phyloP scores from a whole-genome alignment of 2,797 vertebrate species.

The Xenentodon cancila region DNA sequence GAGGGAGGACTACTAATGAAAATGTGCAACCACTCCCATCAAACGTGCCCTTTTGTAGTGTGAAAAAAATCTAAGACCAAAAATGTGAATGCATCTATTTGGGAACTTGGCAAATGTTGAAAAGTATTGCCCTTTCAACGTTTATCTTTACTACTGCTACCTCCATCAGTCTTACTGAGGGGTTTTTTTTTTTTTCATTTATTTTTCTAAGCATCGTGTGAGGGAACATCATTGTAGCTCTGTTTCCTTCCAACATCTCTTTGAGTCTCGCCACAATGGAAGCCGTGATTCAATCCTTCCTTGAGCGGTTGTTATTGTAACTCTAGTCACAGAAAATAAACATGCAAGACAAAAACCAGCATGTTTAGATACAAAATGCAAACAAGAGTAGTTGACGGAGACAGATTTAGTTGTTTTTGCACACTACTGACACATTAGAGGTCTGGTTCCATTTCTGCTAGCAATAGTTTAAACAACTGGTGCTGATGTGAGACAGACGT shows the following conservation, averaged over 20 bases:
- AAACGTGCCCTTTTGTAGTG: too few relatives aligned
- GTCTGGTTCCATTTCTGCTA: constrained; percentile 41
- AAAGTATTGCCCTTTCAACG: neutral
- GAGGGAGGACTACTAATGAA: too few relatives aligned
- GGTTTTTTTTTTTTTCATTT: neutral
- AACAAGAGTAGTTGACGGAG: constrained; percentile 52
- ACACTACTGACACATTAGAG: constrained; percentile 40
- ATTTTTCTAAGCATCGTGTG: constrained; percentile 29
- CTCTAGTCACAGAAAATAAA: constrained; percentile 62
- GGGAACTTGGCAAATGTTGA: neutral
- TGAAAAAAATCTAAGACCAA: neutral
- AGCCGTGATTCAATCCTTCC: constrained; percentile 73
- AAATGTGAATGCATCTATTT: too few relatives aligned
- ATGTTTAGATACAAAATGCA: constrained; percentile 50
- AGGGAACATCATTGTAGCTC: constrained; percentile 42
- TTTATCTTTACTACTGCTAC: neutral
- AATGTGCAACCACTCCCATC: too few relatives aligned
- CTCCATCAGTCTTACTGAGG: constrained; percentile 15
- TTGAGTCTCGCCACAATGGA: constrained; percentile 46
- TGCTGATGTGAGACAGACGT: constrained; percentile 28
- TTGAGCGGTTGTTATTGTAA: constrained; percentile 57
- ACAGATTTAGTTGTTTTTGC: constrained; percentile 54
- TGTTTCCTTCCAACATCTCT: constrained; percentile 60
- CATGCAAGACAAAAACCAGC: constrained; percentile 50
- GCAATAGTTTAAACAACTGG: constrained; percentile 46